Evolutionary conservation across 2,888 invertebrate genomes (phyloP), one percentile per base, ranked within the genome.

Genomic region (Nezara viridula): DNA sequence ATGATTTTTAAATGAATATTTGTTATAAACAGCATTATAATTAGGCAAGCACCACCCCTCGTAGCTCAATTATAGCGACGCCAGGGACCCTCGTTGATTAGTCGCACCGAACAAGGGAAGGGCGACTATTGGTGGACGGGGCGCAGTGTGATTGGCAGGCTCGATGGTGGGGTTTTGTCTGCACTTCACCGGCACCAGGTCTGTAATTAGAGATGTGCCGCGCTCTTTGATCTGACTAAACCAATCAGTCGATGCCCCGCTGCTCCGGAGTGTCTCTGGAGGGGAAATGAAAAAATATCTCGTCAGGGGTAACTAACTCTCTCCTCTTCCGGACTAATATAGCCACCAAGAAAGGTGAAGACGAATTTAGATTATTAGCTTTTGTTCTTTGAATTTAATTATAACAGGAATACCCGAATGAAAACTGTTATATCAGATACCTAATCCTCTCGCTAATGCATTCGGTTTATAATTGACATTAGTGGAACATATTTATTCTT

Each of bases 181-280:
- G 44, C 81, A 81, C 81, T 77, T 77, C 77, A 77, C 37, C 12
- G 44, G 4, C 44, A 81, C 44, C 44, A 2, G 19, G 5, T 19
- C 81, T 81, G n/a, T 81, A 81, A 81, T 81, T 81, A 47, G 44
- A 9, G n/a, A 81, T 47, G n/a, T 81, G 44, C 14, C 24, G 81
- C 24, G 44, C 81, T 81, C 81, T 81, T 81, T 81, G 81, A 81
- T 81, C 81, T 81, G 24, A 12, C 81, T 81, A 47, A 40, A 81
- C 81, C 24, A 81, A 81, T 81, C 81, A 81, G 40, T 81, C 24
- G 60, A 60, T 60, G 60, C 16, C 27, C 10, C 60, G 14, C 32
- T 32, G 32, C 37, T 73, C 10, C 19, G 14, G 60, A 32, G 12
- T 32, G 19, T 6, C 21, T 73, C 5, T 73, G 19, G 37, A 7